Evolutionary conservation across 2,888 invertebrate genomes (phyloP).

Genomic region (Lycia hirtaria): DNA sequence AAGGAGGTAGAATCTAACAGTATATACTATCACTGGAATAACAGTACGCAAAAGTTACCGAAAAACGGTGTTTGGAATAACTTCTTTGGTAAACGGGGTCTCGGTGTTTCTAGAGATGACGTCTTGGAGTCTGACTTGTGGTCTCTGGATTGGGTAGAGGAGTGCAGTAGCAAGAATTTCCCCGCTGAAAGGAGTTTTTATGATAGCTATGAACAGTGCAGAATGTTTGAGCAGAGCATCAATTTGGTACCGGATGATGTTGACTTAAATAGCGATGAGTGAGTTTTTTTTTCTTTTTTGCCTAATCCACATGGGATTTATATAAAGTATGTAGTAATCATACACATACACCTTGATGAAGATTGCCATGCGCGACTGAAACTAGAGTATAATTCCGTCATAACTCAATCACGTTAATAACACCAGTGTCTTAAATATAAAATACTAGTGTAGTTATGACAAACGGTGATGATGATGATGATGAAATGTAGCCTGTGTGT

Average conservation of each 20-base stretch:
- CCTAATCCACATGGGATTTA: background rate
- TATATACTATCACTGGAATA: conserved; percentile 77
- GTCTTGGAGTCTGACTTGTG: conserved; percentile 59
- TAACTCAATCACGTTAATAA: too few relatives aligned
- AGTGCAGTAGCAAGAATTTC: conserved; percentile 62
- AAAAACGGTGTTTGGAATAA: conserved; percentile 60
- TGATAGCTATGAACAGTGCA: conserved; percentile 69
- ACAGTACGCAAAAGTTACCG: conserved; percentile 64
- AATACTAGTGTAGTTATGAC: too few relatives aligned
- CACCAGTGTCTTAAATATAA: too few relatives aligned
- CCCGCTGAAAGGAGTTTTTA: conserved; percentile 71
- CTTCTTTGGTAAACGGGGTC: conserved; percentile 68
- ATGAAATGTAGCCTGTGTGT: too few relatives aligned
- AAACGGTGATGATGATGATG: too few relatives aligned
- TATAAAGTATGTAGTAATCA: too few relatives aligned
- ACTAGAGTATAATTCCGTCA: too few relatives aligned
- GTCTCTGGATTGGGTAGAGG: conserved; percentile 62
- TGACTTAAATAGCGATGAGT: conserved; percentile 53
- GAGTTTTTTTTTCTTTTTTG: conserved; percentile 43
- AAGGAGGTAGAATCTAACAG: conserved; percentile 71
- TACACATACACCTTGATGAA: too few relatives aligned
- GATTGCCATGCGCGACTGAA: too few relatives aligned
- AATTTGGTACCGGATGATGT: conserved; percentile 47
- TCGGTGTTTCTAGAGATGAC: conserved; percentile 60
- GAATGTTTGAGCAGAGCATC: conserved; percentile 59